Evolutionary conservation across 2,888 invertebrate species (phyloP), one percentile per base, ranked within the genome.

Genomic region (Balanococcus diminutus): DNA sequence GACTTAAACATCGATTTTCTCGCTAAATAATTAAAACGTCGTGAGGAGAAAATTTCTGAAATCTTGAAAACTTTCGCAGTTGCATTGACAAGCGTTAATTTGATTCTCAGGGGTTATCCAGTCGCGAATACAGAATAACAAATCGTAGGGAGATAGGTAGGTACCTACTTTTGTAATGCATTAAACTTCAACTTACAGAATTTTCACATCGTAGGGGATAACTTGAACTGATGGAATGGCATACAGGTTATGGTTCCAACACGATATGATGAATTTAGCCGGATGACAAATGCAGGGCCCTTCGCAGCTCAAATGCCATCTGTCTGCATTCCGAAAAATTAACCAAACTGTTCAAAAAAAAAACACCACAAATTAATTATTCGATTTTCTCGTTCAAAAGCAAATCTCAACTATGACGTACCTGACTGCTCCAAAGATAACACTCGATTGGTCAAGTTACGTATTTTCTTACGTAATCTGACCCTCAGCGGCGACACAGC

Each of bases 231-330:
- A 89, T 0, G 94, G 93, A 11, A 95, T 90, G n/a, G 91, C 90
- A 0, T 91, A 89, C 11, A 94, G 90, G 0, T 92, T 92, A 61
- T 92, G 91, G 87, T 93, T 91, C 94, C 94, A 94, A 89, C 95
- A 95, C 87, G 92, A 94, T 36, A 94, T 90, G 0, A 93, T 92
- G 86, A 92, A 92, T 0, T 93, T 93, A 88, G 93, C 92, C 0
- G 92, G 92, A 88, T 92, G 91, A 88, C 94, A 94, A 86, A 92
- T 92, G 88, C 94, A 94, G 0, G 93, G 92, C 0, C 92, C 92
- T 88, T 92, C 92, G 46, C 91, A 92, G 86, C 93, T 93, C 84
- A 93, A 92, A 88, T 92, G 92, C 88, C 93, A 92, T 92, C 93
- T 93, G 56, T 93, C 91, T 8, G 92, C 92, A 86, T 91, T 90